Conservation (phyloP, 23 tunicate genomes). For the Aplidium turbinatum region DNA sequence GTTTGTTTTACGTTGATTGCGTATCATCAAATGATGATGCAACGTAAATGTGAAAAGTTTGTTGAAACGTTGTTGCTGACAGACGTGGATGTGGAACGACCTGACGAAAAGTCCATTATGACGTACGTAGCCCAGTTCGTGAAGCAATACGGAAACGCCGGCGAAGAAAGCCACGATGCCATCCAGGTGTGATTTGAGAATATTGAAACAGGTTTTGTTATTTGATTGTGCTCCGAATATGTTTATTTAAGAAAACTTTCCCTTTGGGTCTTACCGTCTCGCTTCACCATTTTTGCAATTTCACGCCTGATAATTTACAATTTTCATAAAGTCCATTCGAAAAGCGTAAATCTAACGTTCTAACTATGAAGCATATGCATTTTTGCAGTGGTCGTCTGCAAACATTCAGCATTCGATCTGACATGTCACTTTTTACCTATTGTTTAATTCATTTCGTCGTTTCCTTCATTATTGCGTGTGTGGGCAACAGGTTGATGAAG, state of each 20-base stretch:
- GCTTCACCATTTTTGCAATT: too few relatives aligned
- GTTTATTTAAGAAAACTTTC: too few relatives aligned
- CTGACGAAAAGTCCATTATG: constrained; percentile 99
- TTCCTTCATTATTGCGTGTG: background rate
- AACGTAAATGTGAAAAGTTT: too few relatives aligned
- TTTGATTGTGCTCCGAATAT: background rate
- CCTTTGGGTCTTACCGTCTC: too few relatives aligned
- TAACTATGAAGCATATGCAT: too few relatives aligned
- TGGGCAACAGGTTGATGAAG: constrained; percentile 78
- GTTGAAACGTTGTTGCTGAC: background rate
- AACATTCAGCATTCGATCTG: too few relatives aligned
- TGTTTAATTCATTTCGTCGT: background rate
- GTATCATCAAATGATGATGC: too few relatives aligned
- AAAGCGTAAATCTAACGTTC: too few relatives aligned
- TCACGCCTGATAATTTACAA: too few relatives aligned
- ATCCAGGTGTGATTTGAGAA: constrained; percentile 44
- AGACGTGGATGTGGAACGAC: constrained; percentile 98
- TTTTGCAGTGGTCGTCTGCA: too few relatives aligned
- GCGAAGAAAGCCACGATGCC: constrained; percentile 55
- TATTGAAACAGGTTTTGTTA: background rate
- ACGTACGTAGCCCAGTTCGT: constrained; percentile 99
- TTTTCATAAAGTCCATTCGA: too few relatives aligned
- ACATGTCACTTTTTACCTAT: background rate
- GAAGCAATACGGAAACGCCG: constrained; percentile 50
- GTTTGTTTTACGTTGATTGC: too few relatives aligned